Base-by-base conservation (phyloP, 2,888 invertebrate genomes). In the Zelleria hepariella region DNA sequence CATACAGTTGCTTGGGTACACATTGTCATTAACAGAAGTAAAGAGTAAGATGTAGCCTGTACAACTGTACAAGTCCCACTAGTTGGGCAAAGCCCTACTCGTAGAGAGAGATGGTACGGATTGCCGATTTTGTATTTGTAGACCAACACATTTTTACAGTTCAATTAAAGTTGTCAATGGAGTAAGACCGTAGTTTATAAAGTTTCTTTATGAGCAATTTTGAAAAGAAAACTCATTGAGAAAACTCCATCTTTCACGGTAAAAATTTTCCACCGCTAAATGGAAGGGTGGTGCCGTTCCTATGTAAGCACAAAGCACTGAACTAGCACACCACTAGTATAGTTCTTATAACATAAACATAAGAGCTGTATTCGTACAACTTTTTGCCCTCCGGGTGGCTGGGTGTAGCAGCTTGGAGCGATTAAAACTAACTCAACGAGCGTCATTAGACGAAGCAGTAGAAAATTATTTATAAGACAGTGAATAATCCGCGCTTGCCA, bases 391-490 rank as follows among this genome's bases (percentile, higher is more conserved):
- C n/a, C n/a, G n/a, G n/a, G 32, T 15, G 10, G 32, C 15, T 42
- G 32, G 32, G 15, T 42, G 32, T 15, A 42, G 51, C 10, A 23
- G 53, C 55, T 26, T 10, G 27, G 32, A 55, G 27, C 25, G 20
- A 55, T 55, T 55, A 55, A 55, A 55, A 32, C 55, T 55, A 55
- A 32, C 55, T 55, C 21, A 32, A 55, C 32, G 32, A 27, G 24
- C 47, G 47, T 57, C 57, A 57, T 57, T 57, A 47, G 48, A 48
- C n/a, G 15, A 26, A 47, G 47, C 48, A 24, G 24, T 26, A 25
- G 24, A 48, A 57, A 57, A 48, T 57, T 48, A 57, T 57, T 57
- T 57, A 57, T 57, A 57, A 47, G 57, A 57, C 57, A 47, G 48
- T 48, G 57, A 57, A 48, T 57, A 47, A 57, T 48, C 57, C 57